Percentiles rank a stretch among this genome's conserved stretches.
These are phyloP conservation scores for Albula glossodonta DNA, from an alignment of 2,113 vertebrate genomes.

Conservation along the genomic window DNA sequence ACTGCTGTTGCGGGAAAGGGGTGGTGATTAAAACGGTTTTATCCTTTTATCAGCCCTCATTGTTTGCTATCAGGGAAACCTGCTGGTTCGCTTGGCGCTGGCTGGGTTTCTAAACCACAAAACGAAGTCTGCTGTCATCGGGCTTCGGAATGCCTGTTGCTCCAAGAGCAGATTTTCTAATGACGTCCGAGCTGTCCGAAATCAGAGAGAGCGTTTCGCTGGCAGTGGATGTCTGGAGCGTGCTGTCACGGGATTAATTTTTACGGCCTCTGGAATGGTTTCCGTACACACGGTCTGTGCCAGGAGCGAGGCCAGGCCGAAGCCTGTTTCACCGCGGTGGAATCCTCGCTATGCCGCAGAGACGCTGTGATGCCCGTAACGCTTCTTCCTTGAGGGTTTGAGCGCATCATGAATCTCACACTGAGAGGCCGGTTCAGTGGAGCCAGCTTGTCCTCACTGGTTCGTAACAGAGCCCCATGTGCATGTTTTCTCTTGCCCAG, in stretches of 20 bases:
- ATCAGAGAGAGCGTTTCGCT: constrained; percentile 6
- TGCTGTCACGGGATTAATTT: constrained; percentile 42
- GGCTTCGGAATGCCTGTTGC: not conserved
- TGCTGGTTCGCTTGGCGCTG: not conserved
- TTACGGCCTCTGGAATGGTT: constrained; percentile 24
- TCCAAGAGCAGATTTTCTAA: constrained; percentile 1
- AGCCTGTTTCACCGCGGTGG: constrained; percentile 23
- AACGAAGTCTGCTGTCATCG: not conserved
- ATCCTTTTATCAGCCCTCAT: not conserved
- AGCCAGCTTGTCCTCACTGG: not conserved
- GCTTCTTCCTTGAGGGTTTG: not conserved
- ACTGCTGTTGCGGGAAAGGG: not conserved
- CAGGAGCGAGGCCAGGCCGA: constrained; percentile 24
- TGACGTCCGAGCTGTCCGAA: constrained; percentile 10
- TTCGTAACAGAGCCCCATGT: not conserved
- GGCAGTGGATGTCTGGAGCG: constrained; percentile 34
- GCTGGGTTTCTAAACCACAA: not conserved
- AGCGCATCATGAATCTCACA: not conserved
- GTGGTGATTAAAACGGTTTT: not conserved
- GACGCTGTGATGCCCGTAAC: not conserved
- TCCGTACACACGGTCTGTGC: constrained; percentile 25
- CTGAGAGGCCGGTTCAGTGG: too few species aligned
- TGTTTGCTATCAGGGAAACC: not conserved
- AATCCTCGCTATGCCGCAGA: constrained; percentile 1
- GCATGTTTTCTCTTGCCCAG: constrained; percentile 28